Evolutionary conservation across 2,888 invertebrate species (phyloP), one percentile per base, ranked within the genome.

Genomic region (Incurvaria masculella): DNA sequence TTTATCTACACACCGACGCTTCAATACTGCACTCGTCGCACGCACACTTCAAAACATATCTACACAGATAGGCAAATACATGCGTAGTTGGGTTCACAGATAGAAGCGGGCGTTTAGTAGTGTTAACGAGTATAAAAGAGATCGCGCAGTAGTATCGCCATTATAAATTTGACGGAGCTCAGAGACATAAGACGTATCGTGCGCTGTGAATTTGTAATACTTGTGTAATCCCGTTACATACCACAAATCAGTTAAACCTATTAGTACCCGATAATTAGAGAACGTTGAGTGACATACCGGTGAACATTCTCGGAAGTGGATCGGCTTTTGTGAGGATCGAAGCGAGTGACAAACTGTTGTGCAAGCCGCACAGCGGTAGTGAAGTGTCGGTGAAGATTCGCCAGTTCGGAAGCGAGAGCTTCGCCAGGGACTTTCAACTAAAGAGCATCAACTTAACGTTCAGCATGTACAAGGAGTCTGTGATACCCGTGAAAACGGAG

Each of bases 381-480:
- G 58, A 61, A 68, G 68, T 65, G 48, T 44, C 49, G 46, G 60
- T 63, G 61, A 63, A 53, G 62, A 68, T 68, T 67, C 58, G 54
- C 21, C 52, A 56, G 48, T 48, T 57, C 53, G 53, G 53, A 52
- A 56, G 59, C 62, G 58, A 61, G 58, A 61, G 65, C 67, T 56
- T 49, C 55, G 43, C 61, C 61, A 55, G 67, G 66, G 62, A 53
- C 55, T 57, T 58, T 47, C 58, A 64, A 48, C 56, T 72, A 54
- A 72, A 63, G 54, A 75, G 75, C 54, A 69, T 75, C 45, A 66
- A 67, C 47, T 51, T 64, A 54, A 56, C 62, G 43, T 63, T 54
- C 55, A 75, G 68, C 48, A 78, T 78, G 76, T 76, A 68, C 66
- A 67, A 73, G 61, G 72, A 76, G 49, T 64, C 72, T 52, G 69